Base-by-base conservation (phyloP, 2,888 invertebrate genomes). In the Pimpla rufipes region DNA sequence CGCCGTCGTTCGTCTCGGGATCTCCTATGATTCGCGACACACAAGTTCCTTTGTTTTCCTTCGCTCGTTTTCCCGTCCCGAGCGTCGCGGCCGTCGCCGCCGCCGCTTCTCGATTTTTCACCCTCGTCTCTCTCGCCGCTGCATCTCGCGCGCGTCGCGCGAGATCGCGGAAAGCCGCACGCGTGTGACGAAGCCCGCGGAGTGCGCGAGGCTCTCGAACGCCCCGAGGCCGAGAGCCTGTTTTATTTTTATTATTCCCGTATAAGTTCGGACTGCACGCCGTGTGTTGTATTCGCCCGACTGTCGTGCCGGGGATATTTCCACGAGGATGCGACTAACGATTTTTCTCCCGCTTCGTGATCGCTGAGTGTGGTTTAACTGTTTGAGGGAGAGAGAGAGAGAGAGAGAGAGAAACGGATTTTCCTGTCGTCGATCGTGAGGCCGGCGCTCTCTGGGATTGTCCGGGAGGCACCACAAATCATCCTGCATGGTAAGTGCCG, bases 401-500 rank as follows among this genome's bases (percentile, higher is more conserved):
- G 29, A 29, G 29, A 29, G 29, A 29, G 3, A 29, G 29, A 35
- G 45, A 18, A 79, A 67, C 82, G 81, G 79, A 79, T 84, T 83
- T 83, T 81, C 59, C 40, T 81, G 52, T 64, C 47, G 70, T 52
- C 75, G 45, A 70, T 68, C 3, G 45, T 37, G 42, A 52, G 40
- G 21, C 59, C 62, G 68, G 50, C 57, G 57, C 10, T 59, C 35
- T 42, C 50, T 47, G 50, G 71, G 79, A 75, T 71, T 83, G 45
- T 10, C 40, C 40, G 8, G 47, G 23, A 42, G 70, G 83, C 45
- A 70, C 35, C 40, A 67, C 23, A 16, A 66, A 75, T 81, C 79
- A 66, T 79, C 67, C 79, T 81, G 85, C 83, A 85, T 85, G 85
- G 85, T 85, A 68, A 85, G 85, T 85, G n/a, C 1, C 13, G 10